Evolutionary conservation across 2,888 invertebrate genomes (phyloP), one percentile per base, ranked within the genome.

Genomic region (Sericinus montela): DNA sequence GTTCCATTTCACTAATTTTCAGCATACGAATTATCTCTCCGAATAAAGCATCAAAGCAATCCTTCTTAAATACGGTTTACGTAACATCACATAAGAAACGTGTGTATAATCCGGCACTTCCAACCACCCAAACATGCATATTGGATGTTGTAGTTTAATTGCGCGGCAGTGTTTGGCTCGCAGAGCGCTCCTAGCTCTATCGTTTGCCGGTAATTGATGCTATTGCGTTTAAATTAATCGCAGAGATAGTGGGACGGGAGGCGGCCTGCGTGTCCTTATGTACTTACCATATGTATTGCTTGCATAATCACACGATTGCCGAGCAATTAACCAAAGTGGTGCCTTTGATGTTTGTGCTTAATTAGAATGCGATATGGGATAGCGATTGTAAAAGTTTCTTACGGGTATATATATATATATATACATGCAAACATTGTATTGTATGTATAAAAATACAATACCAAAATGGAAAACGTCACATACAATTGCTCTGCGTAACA

Each of bases 221-320:
- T 76, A 80, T 83, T 81, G 78, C 81, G 74, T 82, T 82, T 79
- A 80, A 82, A 83, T 84, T 84, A 82, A 85, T 84, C 78, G 80
- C 72, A 65, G 71, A 76, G 71, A 73, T 72, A 40, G 49, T 35
- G 58, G 39, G 38, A 58, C 39, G 38, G 1, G 8, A 30, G 36
- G 14, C 29, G 23, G 14, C 5, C 23, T 37, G 57, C 53, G 50
- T 58, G 59, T 58, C 57, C 69, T 65, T 69, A 74, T 72, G 74
- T 76, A 75, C 63, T 55, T 42, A 19, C n/a, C 41, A 11, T 30
- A 29, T 32, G 30, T 42, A 19, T 36, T 36, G 19, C 19, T 19
- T n/a, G 16, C 15, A 15, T 36, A 42, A 42, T 42, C 54, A 56
- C 51, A 52, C 64, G 72, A 81, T 81, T 79, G 78, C 61, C 47